Evolutionary conservation across 2,113 vertebrate species (phyloP).

Genomic region (Seriola quinqueradiata): DNA sequence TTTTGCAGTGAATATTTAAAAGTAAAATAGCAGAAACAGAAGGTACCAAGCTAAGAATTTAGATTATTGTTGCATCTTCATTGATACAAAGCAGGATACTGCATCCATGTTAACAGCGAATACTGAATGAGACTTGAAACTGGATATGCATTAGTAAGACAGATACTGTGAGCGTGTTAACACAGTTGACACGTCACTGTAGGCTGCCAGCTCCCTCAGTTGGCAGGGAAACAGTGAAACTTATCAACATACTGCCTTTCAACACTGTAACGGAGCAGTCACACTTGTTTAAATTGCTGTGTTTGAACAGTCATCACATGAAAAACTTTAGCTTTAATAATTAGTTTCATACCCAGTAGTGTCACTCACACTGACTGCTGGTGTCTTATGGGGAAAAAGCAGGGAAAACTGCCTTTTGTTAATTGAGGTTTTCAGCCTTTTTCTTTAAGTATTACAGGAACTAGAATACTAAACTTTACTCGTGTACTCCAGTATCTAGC

Average conservation of each 20-base stretch:
- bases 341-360: not conserved
- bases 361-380: not conserved
- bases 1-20: not conserved
- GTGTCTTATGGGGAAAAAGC: too few relatives aligned
- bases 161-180: conserved; percentile 30
- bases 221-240: conserved; percentile 7
- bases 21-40: not conserved
- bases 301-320: not conserved
- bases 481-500: not conserved
- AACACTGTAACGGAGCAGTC: not conserved
- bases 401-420: too few relatives aligned
- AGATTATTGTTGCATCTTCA: conserved; percentile 14
- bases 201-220: not conserved
- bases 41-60: not conserved
- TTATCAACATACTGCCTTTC: not conserved
- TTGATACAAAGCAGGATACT: conserved; percentile 20
- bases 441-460: not conserved
- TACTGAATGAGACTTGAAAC: conserved; percentile 42
- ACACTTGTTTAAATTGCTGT: not conserved
- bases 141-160: conserved; percentile 32
- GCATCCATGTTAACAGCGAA: conserved; percentile 21
- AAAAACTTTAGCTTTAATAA: not conserved
- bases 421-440: too few relatives aligned
- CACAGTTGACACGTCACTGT: conserved; percentile 39
- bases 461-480: not conserved